phyloP scores from a whole-genome alignment of 2,113 vertebrate species.

The Geococcyx californianus region DNA sequence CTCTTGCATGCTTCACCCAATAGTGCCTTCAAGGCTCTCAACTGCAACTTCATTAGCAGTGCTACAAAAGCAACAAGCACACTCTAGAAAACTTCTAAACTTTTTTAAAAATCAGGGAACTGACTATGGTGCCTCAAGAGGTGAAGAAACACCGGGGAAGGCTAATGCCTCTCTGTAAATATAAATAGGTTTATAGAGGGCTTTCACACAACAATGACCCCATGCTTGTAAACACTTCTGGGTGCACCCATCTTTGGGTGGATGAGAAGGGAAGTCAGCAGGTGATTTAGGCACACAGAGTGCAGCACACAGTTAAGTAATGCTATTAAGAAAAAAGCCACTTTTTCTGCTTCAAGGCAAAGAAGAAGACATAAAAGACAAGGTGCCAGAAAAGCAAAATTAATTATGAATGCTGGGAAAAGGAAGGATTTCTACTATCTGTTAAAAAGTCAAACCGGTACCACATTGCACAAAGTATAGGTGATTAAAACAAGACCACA shows the following conservation, averaged over 20 bases:
- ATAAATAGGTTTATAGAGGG: background rate
- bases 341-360: background rate
- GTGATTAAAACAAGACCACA: background rate
- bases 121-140: background rate
- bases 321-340: background rate
- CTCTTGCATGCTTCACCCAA: background rate
- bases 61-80: background rate
- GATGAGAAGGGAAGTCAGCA: background rate
- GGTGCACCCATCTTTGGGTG: accelerated
- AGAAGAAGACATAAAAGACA: background rate
- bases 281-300: accelerated
- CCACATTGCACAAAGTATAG: background rate
- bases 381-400: background rate
- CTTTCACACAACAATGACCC: background rate
- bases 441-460: background rate
- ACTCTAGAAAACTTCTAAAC: background rate
- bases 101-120: background rate
- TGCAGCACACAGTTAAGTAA: background rate
- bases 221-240: background rate
- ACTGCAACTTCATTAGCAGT: accelerated
- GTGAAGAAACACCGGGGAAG: background rate
- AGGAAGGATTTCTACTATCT: background rate
- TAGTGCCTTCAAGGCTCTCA: background rate
- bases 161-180: background rate
- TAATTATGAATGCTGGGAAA: background rate